Conservation (phyloP, 37 sponge, comb jelly and placozoan species). For the Halichondria panicea region DNA sequence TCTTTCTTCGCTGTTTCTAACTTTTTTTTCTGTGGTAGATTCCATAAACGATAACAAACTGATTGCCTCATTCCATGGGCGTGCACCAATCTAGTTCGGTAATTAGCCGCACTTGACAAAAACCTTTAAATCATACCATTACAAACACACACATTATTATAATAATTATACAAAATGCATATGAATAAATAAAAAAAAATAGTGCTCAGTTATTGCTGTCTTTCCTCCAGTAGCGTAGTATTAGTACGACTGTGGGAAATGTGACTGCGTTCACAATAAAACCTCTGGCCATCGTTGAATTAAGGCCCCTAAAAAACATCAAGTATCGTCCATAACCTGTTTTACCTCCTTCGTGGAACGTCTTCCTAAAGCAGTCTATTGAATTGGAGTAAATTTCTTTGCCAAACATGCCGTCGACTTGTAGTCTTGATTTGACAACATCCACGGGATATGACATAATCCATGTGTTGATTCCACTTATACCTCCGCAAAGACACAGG, state of each 20-base stretch:
- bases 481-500: constrained; percentile 70
- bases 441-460: constrained; percentile 76
- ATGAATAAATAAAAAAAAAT: constrained; percentile 7
- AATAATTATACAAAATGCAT: not conserved
- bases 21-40: no score
- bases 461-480: constrained; percentile 71
- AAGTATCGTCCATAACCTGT: constrained; percentile 35
- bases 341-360: constrained; percentile 23
- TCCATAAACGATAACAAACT: no score
- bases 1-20: no score
- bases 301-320: constrained; percentile 78
- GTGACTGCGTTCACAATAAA: constrained; percentile 90
- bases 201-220: not conserved
- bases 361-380: constrained; percentile 76
- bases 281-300: constrained; percentile 71
- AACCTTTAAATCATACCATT: no score
- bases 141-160: not conserved
- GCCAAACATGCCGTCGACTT: constrained; percentile 68
- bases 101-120: no score
- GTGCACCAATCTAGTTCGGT: no score
- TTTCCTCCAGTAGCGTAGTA: constrained; percentile 50
- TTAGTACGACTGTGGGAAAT: constrained; percentile 60
- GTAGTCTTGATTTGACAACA: constrained; percentile 83
- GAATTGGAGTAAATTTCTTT: constrained; percentile 46
- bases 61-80: no score